Evolutionary conservation across 2,888 invertebrate genomes (phyloP).

Genomic region (Polyommatus iphigenia): DNA sequence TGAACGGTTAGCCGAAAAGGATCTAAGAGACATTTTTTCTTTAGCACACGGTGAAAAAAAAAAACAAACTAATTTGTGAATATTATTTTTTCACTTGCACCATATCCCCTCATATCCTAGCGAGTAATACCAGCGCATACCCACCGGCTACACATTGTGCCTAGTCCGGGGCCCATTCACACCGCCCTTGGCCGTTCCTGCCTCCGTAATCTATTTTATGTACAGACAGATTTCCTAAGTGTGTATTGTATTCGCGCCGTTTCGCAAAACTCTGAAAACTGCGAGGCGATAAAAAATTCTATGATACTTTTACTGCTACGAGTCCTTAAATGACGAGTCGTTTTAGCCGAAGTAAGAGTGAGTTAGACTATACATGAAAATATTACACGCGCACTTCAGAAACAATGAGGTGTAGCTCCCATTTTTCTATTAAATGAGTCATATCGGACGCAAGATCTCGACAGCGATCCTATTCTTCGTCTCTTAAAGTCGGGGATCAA

Average conservation of each 20-base stretch:
- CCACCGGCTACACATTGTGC: conserved; percentile 58
- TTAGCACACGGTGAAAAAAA: not conserved
- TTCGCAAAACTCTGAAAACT: conserved; percentile 36
- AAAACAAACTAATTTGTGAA: not conserved
- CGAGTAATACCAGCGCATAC: conserved; percentile 59
- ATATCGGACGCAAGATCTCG: not conserved
- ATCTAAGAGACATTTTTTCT: not conserved
- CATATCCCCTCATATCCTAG: conserved; percentile 47
- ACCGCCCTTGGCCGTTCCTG: conserved; percentile 44
- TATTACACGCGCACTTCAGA: not conserved
- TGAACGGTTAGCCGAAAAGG: no score
- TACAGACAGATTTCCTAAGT: conserved; percentile 39
- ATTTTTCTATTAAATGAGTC: not conserved
- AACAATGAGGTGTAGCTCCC: not conserved
- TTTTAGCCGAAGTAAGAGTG: not conserved
- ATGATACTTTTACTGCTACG: conserved; percentile 11
- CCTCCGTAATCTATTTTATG: conserved; percentile 49
- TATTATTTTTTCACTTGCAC: conserved; percentile 40
- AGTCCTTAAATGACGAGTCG: not conserved
- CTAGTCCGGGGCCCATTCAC: conserved; percentile 44
- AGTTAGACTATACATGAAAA: not conserved
- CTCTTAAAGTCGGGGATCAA: not conserved
- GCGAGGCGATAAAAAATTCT: conserved; percentile 18
- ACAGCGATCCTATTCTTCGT: not conserved
- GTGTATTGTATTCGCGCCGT: conserved; percentile 41